These are phyloP conservation scores for Spodoptera littoralis DNA, from an alignment of 2,888 invertebrate species.

Conservation along the genomic window DNA sequence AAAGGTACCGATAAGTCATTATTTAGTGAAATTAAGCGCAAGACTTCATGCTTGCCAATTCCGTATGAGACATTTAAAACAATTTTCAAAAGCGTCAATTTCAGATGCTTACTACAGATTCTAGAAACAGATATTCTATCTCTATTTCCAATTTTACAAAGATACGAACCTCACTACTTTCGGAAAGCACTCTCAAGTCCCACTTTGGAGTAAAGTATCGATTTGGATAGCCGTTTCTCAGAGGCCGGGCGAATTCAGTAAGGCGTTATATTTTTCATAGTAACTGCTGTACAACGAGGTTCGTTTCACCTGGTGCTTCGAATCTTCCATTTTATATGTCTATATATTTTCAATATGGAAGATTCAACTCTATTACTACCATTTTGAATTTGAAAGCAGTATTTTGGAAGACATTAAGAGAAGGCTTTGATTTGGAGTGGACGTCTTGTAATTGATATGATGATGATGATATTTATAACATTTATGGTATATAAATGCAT, in stretches of 20 bases:
- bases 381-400: no score
- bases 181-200: slow-evolving; percentile 18
- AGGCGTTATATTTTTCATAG: slow-evolving; percentile 41
- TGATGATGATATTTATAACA: no score
- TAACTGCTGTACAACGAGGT: slow-evolving; percentile 41
- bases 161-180: slow-evolving; percentile 9
- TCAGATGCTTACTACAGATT: no score
- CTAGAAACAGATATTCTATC: neutral
- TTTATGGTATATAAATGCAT: no score
- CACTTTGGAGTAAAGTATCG: slow-evolving; percentile 30
- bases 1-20: no score
- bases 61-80: no score
- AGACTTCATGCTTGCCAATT: no score
- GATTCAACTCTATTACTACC: slow-evolving; percentile 31
- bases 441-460: no score
- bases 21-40: no score
- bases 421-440: no score
- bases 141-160: slow-evolving; percentile 3
- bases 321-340: slow-evolving; percentile 39
- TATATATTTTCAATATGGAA: slow-evolving; percentile 42
- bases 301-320: slow-evolving; percentile 46
- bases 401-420: no score
- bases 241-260: slow-evolving; percentile 21
- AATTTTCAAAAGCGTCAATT: no score
- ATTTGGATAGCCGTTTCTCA: slow-evolving; percentile 33